Evolutionary conservation across 1,140 invertebrate genomes (phyloP), one percentile per base, ranked within the genome.

Genomic region (Drosophila bocki): DNA sequence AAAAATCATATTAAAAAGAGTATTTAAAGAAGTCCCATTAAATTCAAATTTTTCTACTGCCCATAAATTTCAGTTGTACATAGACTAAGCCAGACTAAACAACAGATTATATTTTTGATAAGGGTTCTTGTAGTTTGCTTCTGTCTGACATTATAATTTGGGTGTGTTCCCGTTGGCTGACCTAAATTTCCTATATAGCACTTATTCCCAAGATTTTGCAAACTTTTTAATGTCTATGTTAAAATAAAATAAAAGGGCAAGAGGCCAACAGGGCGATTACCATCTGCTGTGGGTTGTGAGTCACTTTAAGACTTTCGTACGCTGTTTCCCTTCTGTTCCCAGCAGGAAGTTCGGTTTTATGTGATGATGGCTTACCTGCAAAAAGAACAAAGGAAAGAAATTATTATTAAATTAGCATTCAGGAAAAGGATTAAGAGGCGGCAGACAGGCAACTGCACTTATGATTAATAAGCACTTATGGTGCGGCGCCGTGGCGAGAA

Each of bases 381-480:
- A 78, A 78, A 78, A 12, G 53, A 56, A 60, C 71, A 78, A 59
- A 56, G 35, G 41, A 44, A 54, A 48, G 39, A 53, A 63, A 67
- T 58, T 44, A 60, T 78, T 42, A 75, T 82, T 61, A 42, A 78
- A 78, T 82, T 78, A 86, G 68, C 54, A 69, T 35, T 60, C 33
- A 39, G 53, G 45, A n/a, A 63, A 80, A 65, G 78, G 62, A 80
- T 67, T 67, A 47, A 42, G 32, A 1, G 32, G 15, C 15, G 60
- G n/a, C 41, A 62, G 69, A 47, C 58, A 44, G 39, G 7, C 26
- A 35, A 41, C 17, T 11, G 51, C 42, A 61, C 39, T 65, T 53
- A 67, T 60, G 80, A 85, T 87, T 77, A 88, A 88, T 70, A 83
- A 83, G 50, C 72, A 68, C 87, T 80, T 78, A 54, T 56, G 58